Evolutionary conservation across 2,113 vertebrate species (phyloP).

Genomic region (Apaloderma vittatum): DNA sequence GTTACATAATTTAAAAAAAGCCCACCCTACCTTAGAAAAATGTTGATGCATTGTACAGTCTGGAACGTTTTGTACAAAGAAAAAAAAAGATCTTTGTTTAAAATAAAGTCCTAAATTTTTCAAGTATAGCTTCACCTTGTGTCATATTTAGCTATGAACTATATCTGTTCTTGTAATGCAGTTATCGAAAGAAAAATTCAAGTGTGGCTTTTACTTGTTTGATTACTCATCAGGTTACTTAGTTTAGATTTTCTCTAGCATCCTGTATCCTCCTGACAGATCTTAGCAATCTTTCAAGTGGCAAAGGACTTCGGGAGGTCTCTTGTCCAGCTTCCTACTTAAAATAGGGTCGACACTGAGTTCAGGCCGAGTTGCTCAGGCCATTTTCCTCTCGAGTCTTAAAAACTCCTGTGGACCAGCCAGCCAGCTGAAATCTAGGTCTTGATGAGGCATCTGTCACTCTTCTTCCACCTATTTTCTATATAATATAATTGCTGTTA

Average conservation of each 20-base stretch:
- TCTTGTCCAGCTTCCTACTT: neutral
- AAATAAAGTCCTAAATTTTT: slow-evolving; percentile 37
- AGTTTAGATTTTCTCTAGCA: neutral
- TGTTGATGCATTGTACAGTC: neutral
- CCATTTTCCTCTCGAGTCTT: neutral
- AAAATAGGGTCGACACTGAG: neutral
- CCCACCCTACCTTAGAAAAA: neutral
- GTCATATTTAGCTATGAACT: fast-evolving
- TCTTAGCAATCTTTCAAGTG: neutral
- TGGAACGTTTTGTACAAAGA: neutral
- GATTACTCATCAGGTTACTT: neutral
- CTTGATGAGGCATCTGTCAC: neutral
- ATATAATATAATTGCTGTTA: neutral
- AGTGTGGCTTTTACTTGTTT: neutral
- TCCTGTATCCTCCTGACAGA: neutral
- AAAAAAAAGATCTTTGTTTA: neutral
- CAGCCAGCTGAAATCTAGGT: neutral
- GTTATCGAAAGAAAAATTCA: neutral
- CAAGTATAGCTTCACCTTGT: neutral
- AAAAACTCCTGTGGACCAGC: neutral
- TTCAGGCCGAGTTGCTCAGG: neutral
- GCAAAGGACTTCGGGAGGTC: neutral
- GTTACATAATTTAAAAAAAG: neutral
- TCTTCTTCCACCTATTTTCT: neutral
- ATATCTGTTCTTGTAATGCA: neutral